Conservation (phyloP, 1,140 invertebrate species). For the Drosophila mauritiana region DNA sequence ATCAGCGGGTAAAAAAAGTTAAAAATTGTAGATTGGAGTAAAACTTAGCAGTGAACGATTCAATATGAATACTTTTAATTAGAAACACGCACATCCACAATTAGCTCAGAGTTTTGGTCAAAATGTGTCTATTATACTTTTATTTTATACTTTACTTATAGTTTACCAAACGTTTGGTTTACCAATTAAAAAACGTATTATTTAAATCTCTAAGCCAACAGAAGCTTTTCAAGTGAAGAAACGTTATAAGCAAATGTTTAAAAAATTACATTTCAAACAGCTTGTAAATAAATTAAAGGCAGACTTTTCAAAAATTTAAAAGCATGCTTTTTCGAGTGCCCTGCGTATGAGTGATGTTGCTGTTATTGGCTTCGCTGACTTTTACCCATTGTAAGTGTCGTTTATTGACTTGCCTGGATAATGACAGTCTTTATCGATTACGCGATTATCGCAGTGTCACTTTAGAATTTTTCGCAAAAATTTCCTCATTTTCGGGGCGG, state of each 20-base stretch:
- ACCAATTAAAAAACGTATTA: too few species aligned
- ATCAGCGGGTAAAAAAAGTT: background rate
- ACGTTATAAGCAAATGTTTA: too few species aligned
- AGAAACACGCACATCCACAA: too few species aligned
- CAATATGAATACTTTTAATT: too few species aligned
- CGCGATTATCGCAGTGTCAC: conserved; percentile 81
- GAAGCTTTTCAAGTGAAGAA: too few species aligned
- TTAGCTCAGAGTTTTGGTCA: too few species aligned
- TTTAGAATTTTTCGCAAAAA: conserved; percentile 70
- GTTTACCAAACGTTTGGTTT: too few species aligned
- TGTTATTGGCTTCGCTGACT: conserved; percentile 51
- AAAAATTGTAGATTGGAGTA: background rate
- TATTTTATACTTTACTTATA: too few species aligned
- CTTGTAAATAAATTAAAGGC: background rate
- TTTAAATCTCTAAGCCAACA: too few species aligned
- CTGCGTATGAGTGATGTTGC: conserved; percentile 37
- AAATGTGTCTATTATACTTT: too few species aligned
- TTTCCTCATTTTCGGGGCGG: conserved; percentile 64
- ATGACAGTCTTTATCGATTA: conserved; percentile 83
- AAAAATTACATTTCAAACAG: too few species aligned
- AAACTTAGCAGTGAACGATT: too few species aligned
- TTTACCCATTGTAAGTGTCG: conserved; percentile 60
- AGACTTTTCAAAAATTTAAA: background rate
- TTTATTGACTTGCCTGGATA: conserved; percentile 73
- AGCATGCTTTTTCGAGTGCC: background rate